Base-by-base conservation (phyloP, 2,113 vertebrate genomes). In the Paratilapia polleni region DNA sequence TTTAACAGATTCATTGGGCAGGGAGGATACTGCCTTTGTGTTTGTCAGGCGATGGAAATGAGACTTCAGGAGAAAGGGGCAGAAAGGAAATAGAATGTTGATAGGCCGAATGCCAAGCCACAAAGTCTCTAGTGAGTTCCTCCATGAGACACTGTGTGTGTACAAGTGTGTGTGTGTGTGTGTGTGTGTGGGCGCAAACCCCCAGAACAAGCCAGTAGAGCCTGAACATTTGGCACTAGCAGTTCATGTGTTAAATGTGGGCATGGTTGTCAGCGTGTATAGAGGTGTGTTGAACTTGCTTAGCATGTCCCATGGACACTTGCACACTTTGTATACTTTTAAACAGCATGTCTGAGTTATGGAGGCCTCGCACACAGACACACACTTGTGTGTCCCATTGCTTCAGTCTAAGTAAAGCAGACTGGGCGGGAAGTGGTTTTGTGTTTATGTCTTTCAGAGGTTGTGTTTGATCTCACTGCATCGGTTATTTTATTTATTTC, bases 221-320 rank as follows among this genome's bases (percentile, higher is more conserved):
- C 93, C 90, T 94, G 91, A 93, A 94, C 83, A 49, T 64, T 88
- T 93, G 93, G 91, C 92, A 90, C 93, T 68, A 81, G 89, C 90
- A 92, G 91, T 93, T 94, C 93, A 94, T 91, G 93, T 94, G 94
- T 94, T 94, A 94, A 94, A 95, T 91, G 91, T 91, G 87, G 88
- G 90, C 90, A 93, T 92, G 93, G 90, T 94, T 94, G 93, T 95
- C 93, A 92, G 81, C 74, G 82, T 95, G 92, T 94, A 91, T 74
- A 86, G 87, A 94, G 86, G 93, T 92, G 93, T 93, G 92, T 93
- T 91, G 88, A 91, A 91, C 89, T 94, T 93, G 93, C 87, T 92
- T 88, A 92, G 92, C 92, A 88, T 93, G 92, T 93, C 91, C 91
- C 87, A 88, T 82, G 90, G 93, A 93, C 88, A 90, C 91, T 80